These are phyloP conservation scores for Stegophylla sp. DNA, from an alignment of 2,888 invertebrate genomes.

Conservation along the genomic window DNA sequence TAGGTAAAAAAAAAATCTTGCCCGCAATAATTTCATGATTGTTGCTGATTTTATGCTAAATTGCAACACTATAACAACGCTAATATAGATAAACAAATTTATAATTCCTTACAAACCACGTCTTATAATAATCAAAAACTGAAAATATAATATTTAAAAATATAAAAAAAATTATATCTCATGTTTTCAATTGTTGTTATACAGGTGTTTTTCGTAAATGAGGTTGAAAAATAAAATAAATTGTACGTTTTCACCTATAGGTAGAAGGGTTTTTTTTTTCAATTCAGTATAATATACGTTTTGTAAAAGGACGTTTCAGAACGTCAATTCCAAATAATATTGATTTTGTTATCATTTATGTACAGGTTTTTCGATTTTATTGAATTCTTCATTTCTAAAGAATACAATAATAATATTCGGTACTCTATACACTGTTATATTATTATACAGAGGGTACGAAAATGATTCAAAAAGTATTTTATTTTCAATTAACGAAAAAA, in stretches of 20 bases:
- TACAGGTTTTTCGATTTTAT: conserved; percentile 3
- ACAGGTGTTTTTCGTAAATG: neutral
- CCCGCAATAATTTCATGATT: too few species aligned
- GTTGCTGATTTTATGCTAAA: too few species aligned
- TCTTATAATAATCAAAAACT: too few species aligned
- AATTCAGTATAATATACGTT: conserved; percentile 8
- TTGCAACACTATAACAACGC: too few species aligned
- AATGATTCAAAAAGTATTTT: neutral
- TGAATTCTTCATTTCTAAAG: neutral
- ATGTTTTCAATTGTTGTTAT: too few species aligned
- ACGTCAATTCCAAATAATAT: conserved; percentile 5
- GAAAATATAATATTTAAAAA: too few species aligned
- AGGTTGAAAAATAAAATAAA: neutral
- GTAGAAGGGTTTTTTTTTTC: conserved; percentile 1
- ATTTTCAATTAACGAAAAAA: neutral
- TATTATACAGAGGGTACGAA: neutral
- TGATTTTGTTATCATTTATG: conserved; percentile 36
- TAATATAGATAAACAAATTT: too few species aligned
- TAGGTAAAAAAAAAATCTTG: too few species aligned
- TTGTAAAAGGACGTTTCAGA: neutral
- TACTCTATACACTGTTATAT: too few species aligned
- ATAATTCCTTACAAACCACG: too few species aligned
- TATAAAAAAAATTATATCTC: too few species aligned
- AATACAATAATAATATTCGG: neutral
- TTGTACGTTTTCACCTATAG: neutral